Percentiles rank a stretch among this genome's conserved stretches.
These are phyloP conservation scores for Venusia cambrica DNA, from an alignment of 2,888 invertebrate species.

Conservation along the genomic window DNA sequence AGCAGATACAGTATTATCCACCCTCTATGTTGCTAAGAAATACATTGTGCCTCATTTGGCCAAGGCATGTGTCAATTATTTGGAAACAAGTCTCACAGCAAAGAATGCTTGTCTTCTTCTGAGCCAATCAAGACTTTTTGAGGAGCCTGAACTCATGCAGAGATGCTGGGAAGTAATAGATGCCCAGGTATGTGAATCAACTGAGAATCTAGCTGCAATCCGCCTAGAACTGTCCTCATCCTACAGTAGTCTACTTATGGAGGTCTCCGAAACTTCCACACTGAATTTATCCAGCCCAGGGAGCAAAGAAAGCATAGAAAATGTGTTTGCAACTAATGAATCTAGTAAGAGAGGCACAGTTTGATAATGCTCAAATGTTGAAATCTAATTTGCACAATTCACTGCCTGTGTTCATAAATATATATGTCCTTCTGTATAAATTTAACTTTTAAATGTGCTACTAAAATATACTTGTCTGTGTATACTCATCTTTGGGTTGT, in stretches of 20 bases:
- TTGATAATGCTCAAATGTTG: constrained; percentile 24
- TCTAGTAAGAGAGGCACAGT: constrained; percentile 6
- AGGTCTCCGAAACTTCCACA: constrained; percentile 67
- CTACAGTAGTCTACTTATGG: constrained; percentile 67
- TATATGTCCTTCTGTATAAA: constrained; percentile 17
- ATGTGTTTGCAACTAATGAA: constrained; percentile 51
- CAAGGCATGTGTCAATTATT: constrained; percentile 95
- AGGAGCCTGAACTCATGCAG: constrained; percentile 98
- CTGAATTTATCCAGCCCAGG: constrained; percentile 65
- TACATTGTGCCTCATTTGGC: constrained; percentile 98
- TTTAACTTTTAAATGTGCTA: constrained; percentile 37
- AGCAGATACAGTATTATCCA: constrained; percentile 96
- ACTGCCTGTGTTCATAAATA: constrained; percentile 16
- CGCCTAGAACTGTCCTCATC: constrained; percentile 66
- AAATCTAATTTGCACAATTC: constrained; percentile 18
- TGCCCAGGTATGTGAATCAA: constrained; percentile 90
- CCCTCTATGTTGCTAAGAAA: constrained; percentile 97
- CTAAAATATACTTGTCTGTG: constrained; percentile 38
- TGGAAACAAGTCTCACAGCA: constrained; percentile 97
- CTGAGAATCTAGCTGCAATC: constrained; percentile 71
- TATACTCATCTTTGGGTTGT: constrained; percentile 68
- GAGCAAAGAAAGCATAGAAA: constrained; percentile 57
- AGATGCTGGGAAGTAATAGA: constrained; percentile 99
- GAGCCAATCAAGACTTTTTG: constrained; percentile 96
- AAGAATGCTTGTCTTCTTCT: constrained; percentile 97